These are phyloP conservation scores for Drosophila falleni DNA, from an alignment of 2,888 invertebrate genomes.

Conservation along the genomic window DNA sequence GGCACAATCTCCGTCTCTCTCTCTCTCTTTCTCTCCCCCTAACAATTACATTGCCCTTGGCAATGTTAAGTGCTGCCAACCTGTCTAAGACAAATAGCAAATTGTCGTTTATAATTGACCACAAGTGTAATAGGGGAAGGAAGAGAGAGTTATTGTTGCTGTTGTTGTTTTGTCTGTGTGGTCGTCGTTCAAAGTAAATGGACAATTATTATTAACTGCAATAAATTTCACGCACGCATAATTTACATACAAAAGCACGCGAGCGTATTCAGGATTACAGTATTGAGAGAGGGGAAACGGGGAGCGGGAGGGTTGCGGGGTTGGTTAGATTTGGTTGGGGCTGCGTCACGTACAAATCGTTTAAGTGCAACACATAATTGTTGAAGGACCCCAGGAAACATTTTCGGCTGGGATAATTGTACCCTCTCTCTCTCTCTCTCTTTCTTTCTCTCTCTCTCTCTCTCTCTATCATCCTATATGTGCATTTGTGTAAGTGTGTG, in stretches of 20 bases:
- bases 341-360: conserved; percentile 76
- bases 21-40: no score
- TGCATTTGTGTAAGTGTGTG: conserved; percentile 17
- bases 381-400: conserved; percentile 55
- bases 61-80: conserved; percentile 30
- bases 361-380: conserved; percentile 81
- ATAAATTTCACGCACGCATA: conserved; percentile 81
- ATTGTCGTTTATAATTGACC: conserved; percentile 78
- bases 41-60: background rate
- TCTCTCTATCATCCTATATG: background rate
- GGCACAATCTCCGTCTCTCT: conserved; percentile 28
- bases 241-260: conserved; percentile 74
- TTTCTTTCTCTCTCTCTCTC: background rate
- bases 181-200: conserved; percentile 73
- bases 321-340: conserved; percentile 19
- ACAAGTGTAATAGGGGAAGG: conserved; percentile 40
- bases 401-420: conserved; percentile 60
- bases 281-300: no score
- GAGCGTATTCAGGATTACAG: conserved; percentile 47
- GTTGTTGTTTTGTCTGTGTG: conserved; percentile 32
- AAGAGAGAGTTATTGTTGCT: background rate
- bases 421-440: conserved; percentile 1
- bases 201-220: conserved; percentile 82
- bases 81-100: conserved; percentile 74
- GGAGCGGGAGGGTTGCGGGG: background rate